A percentile compares a stretch with the other conserved stretches of the same genome.
Conservation (phyloP, 2,113 vertebrate genomes). For the Periophthalmus modestus region DNA sequence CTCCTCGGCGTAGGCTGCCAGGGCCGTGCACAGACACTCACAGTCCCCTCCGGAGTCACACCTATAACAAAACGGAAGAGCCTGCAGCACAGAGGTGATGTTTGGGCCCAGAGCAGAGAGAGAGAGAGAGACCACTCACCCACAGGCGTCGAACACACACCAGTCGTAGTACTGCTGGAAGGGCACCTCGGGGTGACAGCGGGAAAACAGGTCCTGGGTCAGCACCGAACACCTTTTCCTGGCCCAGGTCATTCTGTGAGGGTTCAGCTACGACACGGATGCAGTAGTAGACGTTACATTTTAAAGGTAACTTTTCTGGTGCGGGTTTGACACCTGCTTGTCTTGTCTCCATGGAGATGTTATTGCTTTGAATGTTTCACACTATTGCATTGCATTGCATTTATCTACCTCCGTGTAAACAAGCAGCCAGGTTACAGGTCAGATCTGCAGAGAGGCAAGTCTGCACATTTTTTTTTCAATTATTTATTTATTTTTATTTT, state of each 20-base stretch:
- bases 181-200: conserved; percentile 80
- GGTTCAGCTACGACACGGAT: conserved; percentile 65
- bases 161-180: conserved; percentile 87
- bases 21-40: conserved; percentile 89
- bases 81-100: not conserved
- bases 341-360: too few species aligned
- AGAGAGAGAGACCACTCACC: conserved; percentile 75
- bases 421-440: too few species aligned
- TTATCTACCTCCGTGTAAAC: too few species aligned
- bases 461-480: too few species aligned
- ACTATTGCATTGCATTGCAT: too few species aligned
- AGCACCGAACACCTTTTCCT: conserved; percentile 78
- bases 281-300: too few species aligned
- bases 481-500: too few species aligned
- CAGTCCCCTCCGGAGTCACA: conserved; percentile 87
- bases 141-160: conserved; percentile 89
- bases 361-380: too few species aligned
- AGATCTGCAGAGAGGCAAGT: too few species aligned
- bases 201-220: conserved; percentile 78
- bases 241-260: conserved; percentile 83
- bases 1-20: conserved; percentile 85
- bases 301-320: too few species aligned
- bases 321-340: too few species aligned
- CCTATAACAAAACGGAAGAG: conserved; percentile 34
- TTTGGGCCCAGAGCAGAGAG: not conserved